phyloP scores from a whole-genome alignment of 2,113 vertebrate genomes.

The Dryoscopus gambensis region DNA sequence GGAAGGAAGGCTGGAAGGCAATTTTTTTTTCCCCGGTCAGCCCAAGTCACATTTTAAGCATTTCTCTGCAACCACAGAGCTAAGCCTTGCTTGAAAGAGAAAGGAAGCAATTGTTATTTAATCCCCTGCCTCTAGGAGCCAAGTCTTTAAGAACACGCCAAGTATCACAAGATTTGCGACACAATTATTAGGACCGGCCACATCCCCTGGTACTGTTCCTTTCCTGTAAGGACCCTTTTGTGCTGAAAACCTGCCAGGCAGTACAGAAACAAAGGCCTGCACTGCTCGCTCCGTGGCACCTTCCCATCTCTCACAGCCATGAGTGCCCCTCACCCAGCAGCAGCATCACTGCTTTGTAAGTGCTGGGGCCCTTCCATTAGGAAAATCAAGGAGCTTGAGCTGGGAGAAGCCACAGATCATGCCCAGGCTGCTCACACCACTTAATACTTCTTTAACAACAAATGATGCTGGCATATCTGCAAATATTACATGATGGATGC shows the following conservation, averaged over 20 bases:
- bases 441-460: neutral
- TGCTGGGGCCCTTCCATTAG: fast-evolving
- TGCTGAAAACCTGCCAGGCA: neutral
- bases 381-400: neutral
- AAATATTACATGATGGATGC: neutral
- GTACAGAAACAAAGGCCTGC: neutral
- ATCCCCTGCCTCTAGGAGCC: neutral
- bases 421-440: fast-evolving
- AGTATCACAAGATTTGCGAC: conserved; percentile 27
- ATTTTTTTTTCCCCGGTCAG: neutral
- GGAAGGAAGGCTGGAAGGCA: neutral
- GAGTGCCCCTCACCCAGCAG: neutral
- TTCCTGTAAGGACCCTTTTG: neutral
- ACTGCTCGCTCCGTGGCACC: fast-evolving
- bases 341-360: fast-evolving
- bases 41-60: conserved; percentile 14
- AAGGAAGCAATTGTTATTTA: conserved; percentile 40
- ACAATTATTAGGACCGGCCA: neutral
- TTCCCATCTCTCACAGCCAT: neutral
- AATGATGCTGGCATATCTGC: neutral
- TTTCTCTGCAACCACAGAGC: conserved; percentile 11
- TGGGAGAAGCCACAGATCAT: neutral
- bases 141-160: conserved; percentile 24
- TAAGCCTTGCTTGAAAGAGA: conserved; percentile 40
- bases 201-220: neutral